Base-by-base conservation (phyloP, 1,140 invertebrate species). In the Vollenhovia emeryi region DNA sequence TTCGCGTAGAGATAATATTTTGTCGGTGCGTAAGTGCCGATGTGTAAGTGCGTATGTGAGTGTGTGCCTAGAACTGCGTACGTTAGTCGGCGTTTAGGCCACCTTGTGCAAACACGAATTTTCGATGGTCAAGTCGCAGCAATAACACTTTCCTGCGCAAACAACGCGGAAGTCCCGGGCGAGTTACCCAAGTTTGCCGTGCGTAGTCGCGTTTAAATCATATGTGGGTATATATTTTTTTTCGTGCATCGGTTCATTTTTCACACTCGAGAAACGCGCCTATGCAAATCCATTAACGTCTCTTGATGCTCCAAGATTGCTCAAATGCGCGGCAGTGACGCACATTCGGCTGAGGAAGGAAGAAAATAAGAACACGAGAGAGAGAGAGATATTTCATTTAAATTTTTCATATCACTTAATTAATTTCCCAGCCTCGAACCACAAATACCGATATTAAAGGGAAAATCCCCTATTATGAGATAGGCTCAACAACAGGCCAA, bases 1-100 rank as follows among this genome's bases (percentile, higher is more conserved):
- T 86, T 40, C 21, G 24, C 30, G 27, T 52, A 75, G 76, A 87
- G 69, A 89, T 89, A 89, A 89, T 89, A 89, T 89, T 89, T 89
- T 89, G 57, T 66, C 48, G 84, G 48, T 66, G 15, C 24, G 75
- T 71, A 2, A n/a, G n/a, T n/a, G n/a, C 1, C 21, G n/a, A 9
- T 40, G 21, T 24, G 21, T 15, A n/a, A n/a, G 40, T 45, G 21
- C 27, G 2, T 18, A 33, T 62, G 30, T 62, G n/a, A 5, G 4
- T 27, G n/a, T n/a, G 21, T 8, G 11, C 3, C n/a, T 50, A 13
- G 45, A 52, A 24, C 62, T 24, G 36, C 50, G 50, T 40, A 57
- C 66, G 24, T 73, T 45, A 73, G 87, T 82, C 48, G 33, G 68
- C 40, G 50, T 82, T 82, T 82, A 71, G 40, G 40, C 74, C 43